These are phyloP conservation scores for Passer montanus DNA, from an alignment of 2,113 vertebrate species.

Conservation along the genomic window DNA sequence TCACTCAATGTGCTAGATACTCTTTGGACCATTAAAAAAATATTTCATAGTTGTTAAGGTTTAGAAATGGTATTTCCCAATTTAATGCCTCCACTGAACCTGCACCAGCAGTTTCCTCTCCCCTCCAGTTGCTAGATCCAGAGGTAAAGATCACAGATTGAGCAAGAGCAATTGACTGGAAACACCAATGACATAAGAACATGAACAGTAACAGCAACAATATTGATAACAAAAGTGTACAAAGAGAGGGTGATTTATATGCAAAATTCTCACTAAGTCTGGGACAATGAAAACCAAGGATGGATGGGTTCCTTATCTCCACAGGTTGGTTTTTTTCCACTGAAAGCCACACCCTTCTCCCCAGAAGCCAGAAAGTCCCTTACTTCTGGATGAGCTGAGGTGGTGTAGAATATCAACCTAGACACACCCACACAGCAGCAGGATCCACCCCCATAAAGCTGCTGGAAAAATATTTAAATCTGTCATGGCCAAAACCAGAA, in stretches of 20 bases:
- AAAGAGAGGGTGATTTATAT: background rate
- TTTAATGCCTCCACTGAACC: background rate
- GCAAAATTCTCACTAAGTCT: background rate
- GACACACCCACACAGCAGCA: rapidly evolving
- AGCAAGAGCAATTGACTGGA: background rate
- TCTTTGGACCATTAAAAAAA: background rate
- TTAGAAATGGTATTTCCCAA: background rate
- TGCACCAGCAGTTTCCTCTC: background rate
- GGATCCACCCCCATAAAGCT: background rate
- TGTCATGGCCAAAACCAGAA: background rate
- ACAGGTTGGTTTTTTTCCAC: background rate
- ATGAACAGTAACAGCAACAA: background rate
- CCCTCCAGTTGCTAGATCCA: background rate
- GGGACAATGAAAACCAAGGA: background rate
- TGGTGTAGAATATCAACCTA: background rate
- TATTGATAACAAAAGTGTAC: background rate
- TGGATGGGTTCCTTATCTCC: rapidly evolving
- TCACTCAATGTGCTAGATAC: background rate
- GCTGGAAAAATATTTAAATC: background rate
- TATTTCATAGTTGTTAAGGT: background rate
- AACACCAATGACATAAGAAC: background rate
- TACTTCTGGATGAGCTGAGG: background rate
- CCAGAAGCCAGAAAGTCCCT: background rate
- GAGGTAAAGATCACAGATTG: background rate
- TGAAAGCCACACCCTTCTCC: background rate